Conservation (phyloP, 1,140 invertebrate genomes). For the Drosophila kikkawai region DNA sequence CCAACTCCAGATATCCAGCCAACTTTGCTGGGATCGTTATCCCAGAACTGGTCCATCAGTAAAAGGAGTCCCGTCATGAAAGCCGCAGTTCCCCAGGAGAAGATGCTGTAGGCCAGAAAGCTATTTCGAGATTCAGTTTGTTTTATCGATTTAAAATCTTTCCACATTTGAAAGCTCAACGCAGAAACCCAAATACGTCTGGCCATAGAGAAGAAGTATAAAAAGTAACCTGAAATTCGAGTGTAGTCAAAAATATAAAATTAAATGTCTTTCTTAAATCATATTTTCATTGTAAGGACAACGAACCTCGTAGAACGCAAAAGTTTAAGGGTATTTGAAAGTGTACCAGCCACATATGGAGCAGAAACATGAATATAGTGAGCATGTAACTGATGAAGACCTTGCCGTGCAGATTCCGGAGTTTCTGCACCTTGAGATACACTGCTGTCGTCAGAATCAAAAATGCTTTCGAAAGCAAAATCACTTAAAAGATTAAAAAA, state of each 20-base stretch:
- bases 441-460: not conserved
- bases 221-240: not conserved
- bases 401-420: not conserved
- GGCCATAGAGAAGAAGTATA: not conserved
- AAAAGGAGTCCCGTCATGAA: not conserved
- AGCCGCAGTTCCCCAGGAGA: not conserved
- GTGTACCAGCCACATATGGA: not conserved
- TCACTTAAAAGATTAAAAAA: not conserved
- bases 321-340: not conserved
- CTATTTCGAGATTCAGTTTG: not conserved
- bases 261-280: too few species aligned
- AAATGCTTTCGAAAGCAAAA: not conserved
- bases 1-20: not conserved
- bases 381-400: not conserved
- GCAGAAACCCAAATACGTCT: not conserved
- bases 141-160: not conserved
- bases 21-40: not conserved
- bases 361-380: not conserved
- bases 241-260: too few species aligned
- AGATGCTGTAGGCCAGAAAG: not conserved
- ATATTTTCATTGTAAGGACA: not conserved
- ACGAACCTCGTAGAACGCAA: not conserved
- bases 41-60: not conserved
- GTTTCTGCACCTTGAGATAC: constrained; percentile 1
- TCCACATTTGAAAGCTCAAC: not conserved